phyloP scores from a whole-genome alignment of 2,797 vertebrate genomes.

The Ciconia nigra region DNA sequence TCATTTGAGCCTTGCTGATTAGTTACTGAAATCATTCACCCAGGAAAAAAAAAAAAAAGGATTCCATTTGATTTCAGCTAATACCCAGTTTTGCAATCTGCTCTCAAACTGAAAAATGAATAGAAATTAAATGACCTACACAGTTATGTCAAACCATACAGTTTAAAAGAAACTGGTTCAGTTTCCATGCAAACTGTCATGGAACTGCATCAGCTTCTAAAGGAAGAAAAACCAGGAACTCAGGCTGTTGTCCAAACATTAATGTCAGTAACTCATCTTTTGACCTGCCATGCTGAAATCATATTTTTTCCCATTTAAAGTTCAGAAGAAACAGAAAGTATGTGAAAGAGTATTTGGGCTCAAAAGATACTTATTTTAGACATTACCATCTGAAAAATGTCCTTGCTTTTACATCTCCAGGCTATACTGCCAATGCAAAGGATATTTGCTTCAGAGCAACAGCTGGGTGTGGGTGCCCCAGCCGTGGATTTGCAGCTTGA shows the following conservation, averaged over 20 bases:
- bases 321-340: background rate
- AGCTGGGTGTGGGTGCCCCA: background rate
- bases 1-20: background rate
- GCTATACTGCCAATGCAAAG: rapidly evolving
- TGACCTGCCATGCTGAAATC: background rate
- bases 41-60: background rate
- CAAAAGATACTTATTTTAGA: background rate
- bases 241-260: background rate
- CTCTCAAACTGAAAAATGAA: background rate
- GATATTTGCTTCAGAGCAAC: background rate
- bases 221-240: background rate
- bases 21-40: background rate
- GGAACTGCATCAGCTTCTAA: background rate
- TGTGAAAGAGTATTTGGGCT: background rate
- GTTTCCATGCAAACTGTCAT: background rate
- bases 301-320: background rate
- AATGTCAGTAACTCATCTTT: background rate
- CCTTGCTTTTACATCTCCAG: background rate
- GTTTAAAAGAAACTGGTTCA: background rate
- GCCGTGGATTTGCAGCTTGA: background rate
- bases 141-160: background rate
- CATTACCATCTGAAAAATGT: background rate
- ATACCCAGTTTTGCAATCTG: slow-evolving; percentile 1
- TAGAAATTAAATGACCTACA: background rate
- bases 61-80: background rate